Conservation (phyloP, 2,113 vertebrate species). For the human region GRCh38 chr15:96869501-96870000, state of each 20-base stretch:
- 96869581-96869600: not conserved
- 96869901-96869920: constrained; percentile 86
- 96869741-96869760: constrained; percentile 56
- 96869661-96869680: not conserved
- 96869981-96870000: constrained; percentile 87
- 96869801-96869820: constrained; percentile 73
- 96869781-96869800: constrained; percentile 43
- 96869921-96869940: constrained; percentile 85
- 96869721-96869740: constrained; percentile 48
- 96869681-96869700: not conserved
- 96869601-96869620: not conserved
- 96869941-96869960: constrained; percentile 88
- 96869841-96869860: constrained; percentile 83
- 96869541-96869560: not conserved
- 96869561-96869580: not conserved
- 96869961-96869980: constrained; percentile 89
- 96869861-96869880: constrained; percentile 86
- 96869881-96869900: constrained; percentile 83
- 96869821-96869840: constrained; percentile 79
- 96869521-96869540: not conserved
- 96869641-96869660: not conserved
- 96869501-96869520: not conserved
- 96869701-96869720: not conserved
- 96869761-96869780: constrained; percentile 70
- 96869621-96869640: not conserved